Conservation (phyloP, 2,797 vertebrate species). For the Peromyscus aztecus region DNA sequence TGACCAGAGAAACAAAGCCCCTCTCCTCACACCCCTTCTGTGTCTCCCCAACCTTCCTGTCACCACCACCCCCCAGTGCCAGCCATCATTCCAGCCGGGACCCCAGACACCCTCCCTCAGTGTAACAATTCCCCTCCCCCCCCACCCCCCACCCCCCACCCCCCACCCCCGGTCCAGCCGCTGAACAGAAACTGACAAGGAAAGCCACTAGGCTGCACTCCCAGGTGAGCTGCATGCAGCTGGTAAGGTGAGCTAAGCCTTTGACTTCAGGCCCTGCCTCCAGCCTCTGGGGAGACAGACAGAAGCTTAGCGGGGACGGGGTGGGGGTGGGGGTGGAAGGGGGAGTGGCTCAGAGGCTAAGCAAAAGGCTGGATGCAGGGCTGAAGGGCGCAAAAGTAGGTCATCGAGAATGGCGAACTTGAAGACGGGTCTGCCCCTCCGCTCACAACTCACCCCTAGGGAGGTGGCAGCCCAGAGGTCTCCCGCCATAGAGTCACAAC, state of each 20-base stretch:
- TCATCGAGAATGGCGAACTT: neutral
- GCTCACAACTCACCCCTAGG: neutral
- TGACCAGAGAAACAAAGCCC: neutral
- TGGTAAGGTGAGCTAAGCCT: constrained; percentile 33
- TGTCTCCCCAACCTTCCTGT: neutral
- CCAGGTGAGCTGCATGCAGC: constrained; percentile 43
- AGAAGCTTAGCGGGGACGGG: constrained; percentile 19
- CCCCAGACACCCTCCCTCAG: neutral
- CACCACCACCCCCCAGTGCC: neutral
- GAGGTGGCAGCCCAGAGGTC: neutral
- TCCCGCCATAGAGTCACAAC: neutral
- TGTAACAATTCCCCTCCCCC: neutral
- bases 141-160: no score
- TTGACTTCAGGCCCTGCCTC: neutral
- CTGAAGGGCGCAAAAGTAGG: neutral
- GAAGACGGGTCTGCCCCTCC: neutral
- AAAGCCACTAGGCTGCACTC: constrained; percentile 57
- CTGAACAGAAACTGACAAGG: constrained; percentile 77
- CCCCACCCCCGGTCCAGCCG: constrained; percentile 35
- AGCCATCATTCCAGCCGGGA: neutral
- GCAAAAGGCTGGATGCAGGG: neutral
- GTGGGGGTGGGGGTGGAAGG: no score
- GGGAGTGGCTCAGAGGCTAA: neutral
- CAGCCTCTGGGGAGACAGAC: neutral
- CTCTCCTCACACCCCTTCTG: neutral